Evolutionary conservation across 2,797 vertebrate genomes (phyloP).

Genomic region (Simalia tracyae): DNA sequence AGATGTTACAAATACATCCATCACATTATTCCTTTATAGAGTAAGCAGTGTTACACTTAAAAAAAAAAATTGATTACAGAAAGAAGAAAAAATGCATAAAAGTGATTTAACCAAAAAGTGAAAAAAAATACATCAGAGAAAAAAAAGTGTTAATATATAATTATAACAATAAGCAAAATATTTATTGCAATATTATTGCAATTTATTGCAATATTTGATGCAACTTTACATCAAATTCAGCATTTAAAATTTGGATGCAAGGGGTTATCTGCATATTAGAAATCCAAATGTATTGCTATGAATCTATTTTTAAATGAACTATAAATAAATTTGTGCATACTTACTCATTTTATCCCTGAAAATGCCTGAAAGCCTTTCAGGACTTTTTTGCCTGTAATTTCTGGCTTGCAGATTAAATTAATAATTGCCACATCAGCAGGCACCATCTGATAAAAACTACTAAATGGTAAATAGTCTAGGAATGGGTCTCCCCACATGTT

Average conservation of each 20-base stretch:
- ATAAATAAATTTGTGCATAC: not conserved
- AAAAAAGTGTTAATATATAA: too few relatives aligned
- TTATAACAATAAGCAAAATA: too few relatives aligned
- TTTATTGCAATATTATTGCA: too few relatives aligned
- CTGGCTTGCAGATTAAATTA: not conserved
- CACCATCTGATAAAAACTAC: not conserved
- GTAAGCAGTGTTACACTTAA: too few relatives aligned
- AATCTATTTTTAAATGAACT: not conserved
- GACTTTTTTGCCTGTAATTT: not conserved
- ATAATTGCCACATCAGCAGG: not conserved
- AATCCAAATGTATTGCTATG: not conserved
- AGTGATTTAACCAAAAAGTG: too few relatives aligned
- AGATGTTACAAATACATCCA: too few relatives aligned
- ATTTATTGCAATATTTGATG: too few relatives aligned
- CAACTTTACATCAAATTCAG: not conserved
- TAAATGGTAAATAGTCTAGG: not conserved
- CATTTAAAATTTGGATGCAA: not conserved
- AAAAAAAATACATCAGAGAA: too few relatives aligned
- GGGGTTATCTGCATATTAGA: not conserved
- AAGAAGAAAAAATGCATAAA: too few relatives aligned
- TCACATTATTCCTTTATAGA: too few relatives aligned
- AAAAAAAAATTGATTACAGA: too few relatives aligned
- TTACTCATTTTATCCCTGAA: not conserved
- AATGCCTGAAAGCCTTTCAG: not conserved
- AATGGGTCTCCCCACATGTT: not conserved